Conservation (phyloP, 1,140 invertebrate species). For the Agraylea sexmaculata region DNA sequence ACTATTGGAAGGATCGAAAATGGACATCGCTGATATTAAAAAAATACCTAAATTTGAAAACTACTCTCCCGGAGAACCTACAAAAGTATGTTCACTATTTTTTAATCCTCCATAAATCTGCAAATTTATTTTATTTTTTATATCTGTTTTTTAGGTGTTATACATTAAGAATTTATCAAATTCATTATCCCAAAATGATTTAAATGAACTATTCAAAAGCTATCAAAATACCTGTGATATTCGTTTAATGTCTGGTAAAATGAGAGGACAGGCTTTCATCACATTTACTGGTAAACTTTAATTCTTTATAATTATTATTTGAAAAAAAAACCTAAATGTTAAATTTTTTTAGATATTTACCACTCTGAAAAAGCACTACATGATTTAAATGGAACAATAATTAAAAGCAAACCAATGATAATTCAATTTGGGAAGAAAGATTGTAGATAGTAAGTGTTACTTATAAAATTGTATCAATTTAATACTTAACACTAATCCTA, state of each 20-base stretch:
- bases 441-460: too few relatives aligned
- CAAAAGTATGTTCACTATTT: slow-evolving; percentile 26
- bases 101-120: slow-evolving; percentile 10
- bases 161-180: slow-evolving; percentile 43
- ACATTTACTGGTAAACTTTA: slow-evolving; percentile 35
- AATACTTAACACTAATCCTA: too few relatives aligned
- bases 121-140: slow-evolving; percentile 2
- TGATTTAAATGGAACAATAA: slow-evolving; percentile 25
- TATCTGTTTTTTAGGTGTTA: slow-evolving; percentile 24
- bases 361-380: slow-evolving; percentile 24
- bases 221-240: slow-evolving; percentile 24
- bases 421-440: slow-evolving; percentile 24
- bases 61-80: slow-evolving; percentile 33
- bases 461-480: too few relatives aligned
- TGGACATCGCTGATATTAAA: slow-evolving; percentile 36
- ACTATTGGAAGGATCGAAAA: slow-evolving; percentile 21
- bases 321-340: background rate
- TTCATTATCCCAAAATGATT: slow-evolving; percentile 30
- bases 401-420: slow-evolving; percentile 29
- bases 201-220: slow-evolving; percentile 32
- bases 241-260: slow-evolving; percentile 38
- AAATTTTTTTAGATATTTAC: slow-evolving; percentile 12
- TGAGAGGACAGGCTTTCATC: slow-evolving; percentile 47
- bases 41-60: slow-evolving; percentile 38
- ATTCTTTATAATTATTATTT: slow-evolving; percentile 7